phyloP scores from a whole-genome alignment of 1,140 invertebrate species.

The Homalodisca vitripennis region DNA sequence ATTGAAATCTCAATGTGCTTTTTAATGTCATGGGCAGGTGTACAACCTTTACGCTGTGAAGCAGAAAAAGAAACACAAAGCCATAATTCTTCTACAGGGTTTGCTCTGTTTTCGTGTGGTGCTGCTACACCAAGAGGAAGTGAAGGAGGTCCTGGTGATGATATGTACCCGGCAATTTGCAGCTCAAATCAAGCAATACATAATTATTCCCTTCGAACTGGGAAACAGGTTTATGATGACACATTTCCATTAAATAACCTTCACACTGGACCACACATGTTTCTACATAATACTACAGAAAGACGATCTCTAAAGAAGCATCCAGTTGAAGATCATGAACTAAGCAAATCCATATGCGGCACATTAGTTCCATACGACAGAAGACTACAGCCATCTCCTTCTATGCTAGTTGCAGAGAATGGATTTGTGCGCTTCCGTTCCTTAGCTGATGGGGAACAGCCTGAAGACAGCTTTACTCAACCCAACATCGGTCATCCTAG shows the following conservation, averaged over 20 bases:
- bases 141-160: conserved; percentile 46
- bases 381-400: conserved; percentile 46
- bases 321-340: conserved; percentile 45
- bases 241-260: conserved; percentile 58
- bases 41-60: conserved; percentile 48
- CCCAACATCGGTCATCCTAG: conserved; percentile 32
- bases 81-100: conserved; percentile 52
- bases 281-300: conserved; percentile 45
- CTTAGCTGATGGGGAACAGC: conserved; percentile 52
- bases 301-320: conserved; percentile 47
- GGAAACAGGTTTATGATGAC: conserved; percentile 73
- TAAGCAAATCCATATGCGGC: conserved; percentile 29
- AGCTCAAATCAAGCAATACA: conserved; percentile 81
- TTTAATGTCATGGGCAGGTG: conserved; percentile 76
- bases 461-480: conserved; percentile 34
- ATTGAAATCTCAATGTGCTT: conserved; percentile 82
- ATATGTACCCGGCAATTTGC: conserved; percentile 77
- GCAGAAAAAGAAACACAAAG: conserved; percentile 50
- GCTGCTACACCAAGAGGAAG: conserved; percentile 39
- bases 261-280: conserved; percentile 42
- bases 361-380: conserved; percentile 39
- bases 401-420: conserved; percentile 81
- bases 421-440: conserved; percentile 79
- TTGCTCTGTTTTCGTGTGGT: conserved; percentile 72
- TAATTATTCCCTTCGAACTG: conserved; percentile 75